Percentiles rank a stretch among this genome's conserved stretches.
These are phyloP conservation scores for Amphipoea oculea DNA, from an alignment of 2,888 invertebrate genomes.

Conservation along the genomic window DNA sequence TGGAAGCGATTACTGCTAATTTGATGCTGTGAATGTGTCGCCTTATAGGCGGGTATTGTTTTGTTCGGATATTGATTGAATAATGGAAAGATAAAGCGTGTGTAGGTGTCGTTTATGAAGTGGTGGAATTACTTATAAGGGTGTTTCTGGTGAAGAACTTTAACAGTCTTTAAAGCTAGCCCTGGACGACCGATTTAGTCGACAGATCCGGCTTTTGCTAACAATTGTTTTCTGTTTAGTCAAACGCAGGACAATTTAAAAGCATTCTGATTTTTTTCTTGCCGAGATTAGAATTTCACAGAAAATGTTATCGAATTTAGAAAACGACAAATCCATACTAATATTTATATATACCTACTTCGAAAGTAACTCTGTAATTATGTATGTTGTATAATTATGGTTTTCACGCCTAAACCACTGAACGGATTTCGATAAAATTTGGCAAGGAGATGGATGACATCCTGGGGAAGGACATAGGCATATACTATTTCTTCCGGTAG, in stretches of 20 bases:
- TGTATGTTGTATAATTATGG: neutral
- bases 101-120: slow-evolving; percentile 20
- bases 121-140: slow-evolving; percentile 7
- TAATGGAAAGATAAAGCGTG: slow-evolving; percentile 32
- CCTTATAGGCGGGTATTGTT: slow-evolving; percentile 34
- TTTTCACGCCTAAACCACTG: neutral
- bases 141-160: slow-evolving; percentile 7
- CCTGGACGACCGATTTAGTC: neutral
- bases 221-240: neutral
- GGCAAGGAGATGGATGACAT: neutral
- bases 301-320: neutral
- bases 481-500: neutral
- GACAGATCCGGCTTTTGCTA: too few relatives aligned
- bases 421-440: neutral
- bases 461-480: too few relatives aligned
- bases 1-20: slow-evolving; percentile 59
- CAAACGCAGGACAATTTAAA: neutral
- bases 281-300: neutral
- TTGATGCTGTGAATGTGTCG: slow-evolving; percentile 59
- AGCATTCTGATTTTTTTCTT: neutral
- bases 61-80: slow-evolving; percentile 56
- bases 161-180: neutral
- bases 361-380: neutral
- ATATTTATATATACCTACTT: too few relatives aligned
- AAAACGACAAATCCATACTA: neutral